Base-by-base conservation (phyloP, 2,113 vertebrate genomes). In the Copsychus sechellarum region DNA sequence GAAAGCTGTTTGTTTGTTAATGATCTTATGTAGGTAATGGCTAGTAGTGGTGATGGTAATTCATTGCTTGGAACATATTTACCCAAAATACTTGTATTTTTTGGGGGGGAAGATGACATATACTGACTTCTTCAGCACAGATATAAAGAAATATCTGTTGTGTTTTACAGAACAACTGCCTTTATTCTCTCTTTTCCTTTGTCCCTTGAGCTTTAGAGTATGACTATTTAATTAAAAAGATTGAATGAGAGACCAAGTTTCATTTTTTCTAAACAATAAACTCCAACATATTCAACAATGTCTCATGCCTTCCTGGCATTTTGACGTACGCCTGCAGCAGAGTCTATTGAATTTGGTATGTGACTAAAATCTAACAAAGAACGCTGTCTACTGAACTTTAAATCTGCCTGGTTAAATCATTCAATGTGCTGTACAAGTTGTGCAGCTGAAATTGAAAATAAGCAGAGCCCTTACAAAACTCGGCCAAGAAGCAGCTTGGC, bases 281-380 rank as follows among this genome's bases (percentile, higher is more conserved):
- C 82, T 83, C 95, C 92, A 93, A 88, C 97, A 96, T 94, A 97
- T 89, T 94, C 96, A 95, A 85, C 90, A 81, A 91, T 94, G 96
- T 97, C 96, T 97, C 95, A 96, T 96, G 97, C 93, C 94, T 97
- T 97, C 67, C 96, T 97, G 97, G 97, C 97, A 97, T 97, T 97
- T 96, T 96, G 96, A 97, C 83, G 74, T 96, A 94, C 2, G 96
- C 96, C 97, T 95, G 96, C 94, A 97, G 97, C 97, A 96, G 95
- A 96, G 90, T 95, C 97, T 97, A 98, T 97, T 98, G 96, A 97
- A 97, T 96, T 96, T 97, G 93, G 82, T 80, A 95, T 95, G 93
- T 97, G 96, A 97, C 97, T 98, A 97, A 97, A 96, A 96, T 95
- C 91, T 96, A 96, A 97, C 97, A 97, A 98, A 98, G 96, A 97